Evolutionary conservation across 2,888 invertebrate genomes (phyloP).

Genomic region (Athrips mouffetella): DNA sequence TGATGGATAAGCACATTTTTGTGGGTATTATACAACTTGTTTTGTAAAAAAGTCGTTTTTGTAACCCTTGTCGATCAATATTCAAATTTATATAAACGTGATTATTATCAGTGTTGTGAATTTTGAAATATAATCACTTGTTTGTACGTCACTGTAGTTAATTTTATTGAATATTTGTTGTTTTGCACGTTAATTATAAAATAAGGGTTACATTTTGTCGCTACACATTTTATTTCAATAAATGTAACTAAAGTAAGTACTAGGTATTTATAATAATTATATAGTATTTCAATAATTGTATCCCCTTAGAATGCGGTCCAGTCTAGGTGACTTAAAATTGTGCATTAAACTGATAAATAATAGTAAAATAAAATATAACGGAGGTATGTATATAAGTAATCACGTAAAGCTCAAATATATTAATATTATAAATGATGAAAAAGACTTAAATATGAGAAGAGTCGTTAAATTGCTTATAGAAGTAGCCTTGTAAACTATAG

Average conservation of each 20-base stretch:
- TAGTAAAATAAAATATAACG: constrained; percentile 48
- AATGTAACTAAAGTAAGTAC: not conserved
- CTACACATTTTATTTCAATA: not conserved
- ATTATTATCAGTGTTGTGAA: constrained; percentile 57
- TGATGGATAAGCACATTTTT: constrained; percentile 37
- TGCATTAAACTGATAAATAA: constrained; percentile 70
- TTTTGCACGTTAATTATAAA: constrained; percentile 16
- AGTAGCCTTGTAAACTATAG: constrained; percentile 57
- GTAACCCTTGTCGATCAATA: constrained; percentile 35
- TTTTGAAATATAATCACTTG: constrained; percentile 32
- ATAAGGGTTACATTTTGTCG: constrained; percentile 27
- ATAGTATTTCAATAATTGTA: constrained; percentile 18
- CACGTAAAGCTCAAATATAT: constrained; percentile 72
- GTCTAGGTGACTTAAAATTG: constrained; percentile 75
- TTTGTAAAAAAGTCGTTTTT: constrained; percentile 21
- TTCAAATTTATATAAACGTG: constrained; percentile 30
- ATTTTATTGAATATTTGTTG: constrained; percentile 26
- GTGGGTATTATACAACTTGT: constrained; percentile 28
- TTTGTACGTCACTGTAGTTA: constrained; percentile 25
- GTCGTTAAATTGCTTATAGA: constrained; percentile 64
- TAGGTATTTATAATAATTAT: not conserved
- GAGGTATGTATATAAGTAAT: constrained; percentile 63
- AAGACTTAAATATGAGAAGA: constrained; percentile 70
- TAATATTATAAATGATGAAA: constrained; percentile 54
- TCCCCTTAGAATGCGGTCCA: constrained; percentile 75